These are phyloP conservation scores for Lasioglossum oenotherae DNA, from an alignment of 2,888 invertebrate species.

Conservation along the genomic window DNA sequence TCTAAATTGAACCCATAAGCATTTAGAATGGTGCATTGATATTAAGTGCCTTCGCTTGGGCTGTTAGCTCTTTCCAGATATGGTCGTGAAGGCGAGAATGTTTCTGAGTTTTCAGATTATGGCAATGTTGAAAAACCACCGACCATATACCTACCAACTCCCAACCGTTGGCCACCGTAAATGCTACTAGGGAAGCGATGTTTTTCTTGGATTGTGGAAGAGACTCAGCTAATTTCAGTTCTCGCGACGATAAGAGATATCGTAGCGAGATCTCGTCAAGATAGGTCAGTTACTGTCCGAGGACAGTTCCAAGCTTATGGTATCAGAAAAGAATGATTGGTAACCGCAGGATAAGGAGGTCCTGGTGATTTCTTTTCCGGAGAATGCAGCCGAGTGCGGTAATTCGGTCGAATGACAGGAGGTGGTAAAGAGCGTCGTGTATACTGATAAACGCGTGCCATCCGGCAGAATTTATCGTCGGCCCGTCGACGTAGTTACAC, in stretches of 20 bases:
- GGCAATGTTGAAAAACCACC: no score
- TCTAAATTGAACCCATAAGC: no score
- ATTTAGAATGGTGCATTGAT: no score
- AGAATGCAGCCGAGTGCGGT: conserved; percentile 54
- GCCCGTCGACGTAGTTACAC: conserved; percentile 34
- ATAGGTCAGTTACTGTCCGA: conserved; percentile 55
- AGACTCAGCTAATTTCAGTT: conserved; percentile 65
- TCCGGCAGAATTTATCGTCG: conserved; percentile 60
- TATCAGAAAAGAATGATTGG: conserved; percentile 36
- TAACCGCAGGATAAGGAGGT: conserved; percentile 47
- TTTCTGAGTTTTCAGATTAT: no score
- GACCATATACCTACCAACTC: no score
- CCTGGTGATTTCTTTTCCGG: conserved; percentile 41
- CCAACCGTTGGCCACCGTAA: no score
- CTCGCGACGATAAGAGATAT: conserved; percentile 54
- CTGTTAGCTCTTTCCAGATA: no score
- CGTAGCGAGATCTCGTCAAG: conserved; percentile 35
- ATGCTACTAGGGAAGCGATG: no score
- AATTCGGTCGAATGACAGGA: conserved; percentile 53
- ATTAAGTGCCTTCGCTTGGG: no score
- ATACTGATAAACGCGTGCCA: conserved; percentile 56
- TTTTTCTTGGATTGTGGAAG: conserved; percentile 49
- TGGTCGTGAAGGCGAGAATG: no score
- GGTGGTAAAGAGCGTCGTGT: conserved; percentile 52
- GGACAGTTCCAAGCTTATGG: conserved; percentile 49